Percentiles rank a stretch among this genome's conserved stretches.
These are phyloP conservation scores for Gallinago solitaria DNA, from an alignment of 2,797 vertebrate genomes.

Conservation along the genomic window DNA sequence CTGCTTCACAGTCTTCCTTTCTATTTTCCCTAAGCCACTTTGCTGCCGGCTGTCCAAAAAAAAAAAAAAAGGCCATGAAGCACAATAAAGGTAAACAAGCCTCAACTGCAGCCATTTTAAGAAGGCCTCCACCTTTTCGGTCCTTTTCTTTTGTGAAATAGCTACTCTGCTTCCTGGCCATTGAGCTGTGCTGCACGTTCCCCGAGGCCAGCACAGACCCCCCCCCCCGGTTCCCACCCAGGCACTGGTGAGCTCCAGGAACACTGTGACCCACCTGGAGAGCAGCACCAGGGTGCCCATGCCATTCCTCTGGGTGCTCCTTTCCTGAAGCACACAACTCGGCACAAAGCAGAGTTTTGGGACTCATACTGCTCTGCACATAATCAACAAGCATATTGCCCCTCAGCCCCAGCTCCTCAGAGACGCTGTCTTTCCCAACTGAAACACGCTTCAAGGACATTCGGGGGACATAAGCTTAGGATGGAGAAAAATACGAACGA, in stretches of 20 bases:
- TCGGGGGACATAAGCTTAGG: neutral
- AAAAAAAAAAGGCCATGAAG: neutral
- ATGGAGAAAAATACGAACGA: neutral
- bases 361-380: neutral
- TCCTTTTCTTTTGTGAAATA: neutral
- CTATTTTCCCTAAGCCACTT: neutral
- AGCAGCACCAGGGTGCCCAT: neutral
- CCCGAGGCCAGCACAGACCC: neutral
- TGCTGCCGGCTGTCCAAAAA: neutral
- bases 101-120: neutral
- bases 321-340: neutral
- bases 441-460: neutral
- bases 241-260: neutral
- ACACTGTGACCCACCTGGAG: rapidly evolving
- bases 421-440: neutral
- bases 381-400: neutral
- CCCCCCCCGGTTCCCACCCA: neutral
- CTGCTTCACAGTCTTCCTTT: slow-evolving; percentile 13
- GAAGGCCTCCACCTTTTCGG: neutral
- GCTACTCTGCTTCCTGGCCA: neutral
- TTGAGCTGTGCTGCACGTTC: neutral
- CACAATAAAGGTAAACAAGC: slow-evolving; percentile 29
- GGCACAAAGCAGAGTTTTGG: neutral
- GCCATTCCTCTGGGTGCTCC: neutral
- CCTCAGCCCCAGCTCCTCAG: neutral